A percentile compares a stretch with the other conserved stretches of the same genome.
Conservation (phyloP, 2,888 invertebrate genomes). For the Drosophila nigritarsus region DNA sequence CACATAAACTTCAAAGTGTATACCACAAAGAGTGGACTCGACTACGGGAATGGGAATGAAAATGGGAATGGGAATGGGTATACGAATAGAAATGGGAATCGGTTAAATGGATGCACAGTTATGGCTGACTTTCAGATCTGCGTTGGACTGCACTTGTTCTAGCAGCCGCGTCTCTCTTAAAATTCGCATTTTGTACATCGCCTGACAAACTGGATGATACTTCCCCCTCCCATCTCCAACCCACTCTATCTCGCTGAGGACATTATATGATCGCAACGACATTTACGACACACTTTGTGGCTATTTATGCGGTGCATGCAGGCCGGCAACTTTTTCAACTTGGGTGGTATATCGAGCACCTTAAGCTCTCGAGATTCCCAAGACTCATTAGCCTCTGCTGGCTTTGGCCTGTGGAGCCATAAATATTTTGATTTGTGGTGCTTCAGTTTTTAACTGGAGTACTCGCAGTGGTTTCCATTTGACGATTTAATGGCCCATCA, state of each 20-base stretch:
- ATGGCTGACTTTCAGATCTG: constrained; percentile 26
- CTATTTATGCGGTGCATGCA: constrained; percentile 79
- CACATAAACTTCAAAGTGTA: constrained; percentile 74
- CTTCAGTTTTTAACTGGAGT: constrained; percentile 64
- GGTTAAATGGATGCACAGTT: constrained; percentile 53
- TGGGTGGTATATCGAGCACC: constrained; percentile 78
- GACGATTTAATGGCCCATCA: constrained; percentile 68
- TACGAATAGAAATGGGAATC: constrained; percentile 19
- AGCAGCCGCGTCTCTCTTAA: constrained; percentile 57
- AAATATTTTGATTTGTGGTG: constrained; percentile 77
- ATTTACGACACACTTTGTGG: constrained; percentile 81
- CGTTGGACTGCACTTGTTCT: constrained; percentile 72
- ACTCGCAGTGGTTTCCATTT: constrained; percentile 55
- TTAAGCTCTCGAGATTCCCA: constrained; percentile 28
- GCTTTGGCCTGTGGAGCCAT: constrained; percentile 46
- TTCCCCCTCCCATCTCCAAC: background rate
- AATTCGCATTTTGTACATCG: constrained; percentile 66
- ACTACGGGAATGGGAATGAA: constrained; percentile 43
- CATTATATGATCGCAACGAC: constrained; percentile 77
- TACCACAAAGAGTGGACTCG: constrained; percentile 46
- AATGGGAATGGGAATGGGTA: constrained; percentile 21
- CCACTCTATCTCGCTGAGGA: constrained; percentile 10
- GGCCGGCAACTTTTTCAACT: constrained; percentile 46
- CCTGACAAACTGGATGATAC: constrained; percentile 61
- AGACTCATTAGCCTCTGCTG: constrained; percentile 66